Evolutionary conservation across 2,113 vertebrate species (phyloP), one percentile per base, ranked within the genome.

Genomic region (Danio rerio): DNA sequence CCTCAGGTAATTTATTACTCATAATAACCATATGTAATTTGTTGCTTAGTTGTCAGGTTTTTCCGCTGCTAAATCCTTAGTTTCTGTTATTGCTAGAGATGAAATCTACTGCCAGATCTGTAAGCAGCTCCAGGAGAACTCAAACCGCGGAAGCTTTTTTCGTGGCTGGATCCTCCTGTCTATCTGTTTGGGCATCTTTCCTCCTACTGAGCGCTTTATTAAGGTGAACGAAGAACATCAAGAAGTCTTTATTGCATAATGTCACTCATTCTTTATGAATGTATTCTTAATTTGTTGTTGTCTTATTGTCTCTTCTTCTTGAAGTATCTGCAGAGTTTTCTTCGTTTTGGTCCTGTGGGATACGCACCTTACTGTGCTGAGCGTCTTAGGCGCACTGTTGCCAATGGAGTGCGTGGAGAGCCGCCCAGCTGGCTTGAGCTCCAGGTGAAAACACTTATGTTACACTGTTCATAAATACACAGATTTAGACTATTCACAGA

Each of bases 61-160:
- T 63, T 63, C n/a, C 66, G 9, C 18, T 21, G 47, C 40, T 50
- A 18, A 55, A 4, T 20, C 42, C 5, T 6, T 50, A n/a, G 0
- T 8, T 13, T 69, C 0, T 80, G 0, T 65, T 56, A 82, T 82
- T 9, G 9, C 59, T 86, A 99, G 98, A 87, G 98, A 99, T 84
- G 98, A 99, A 89, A 96, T 99, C 86, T 99, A 98, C 87, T 98
- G 98, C 90, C 98, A 99, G 93, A 99, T 99, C 93, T 99, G 98
- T 89, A 99, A 99, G 89, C 98, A 99, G 87, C 94, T 99, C 65
- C 94, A 94, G 0, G 95, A 94, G 31, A 98, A 99, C 90, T 91
- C 82, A 81, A 96, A 92, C 80, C 95, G 81, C 5, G 95, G 87
- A 87, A 98, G 96, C 91, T 91, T 91, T 78, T 94, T 93, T 71